phyloP scores from a whole-genome alignment of 2,888 invertebrate genomes.

The Campopleginae sp. region DNA sequence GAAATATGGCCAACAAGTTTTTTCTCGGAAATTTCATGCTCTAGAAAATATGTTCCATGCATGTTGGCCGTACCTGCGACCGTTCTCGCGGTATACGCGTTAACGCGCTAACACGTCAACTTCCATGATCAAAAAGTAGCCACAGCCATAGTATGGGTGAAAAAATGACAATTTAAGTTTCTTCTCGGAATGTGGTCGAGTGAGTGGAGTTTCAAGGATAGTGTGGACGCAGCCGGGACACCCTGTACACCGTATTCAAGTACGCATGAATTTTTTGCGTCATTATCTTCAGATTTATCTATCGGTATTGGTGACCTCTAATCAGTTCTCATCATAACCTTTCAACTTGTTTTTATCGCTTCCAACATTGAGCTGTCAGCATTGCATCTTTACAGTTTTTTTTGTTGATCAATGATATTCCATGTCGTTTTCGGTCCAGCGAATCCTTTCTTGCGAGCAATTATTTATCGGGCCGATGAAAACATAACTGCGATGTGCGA shows the following conservation, averaged over 20 bases:
- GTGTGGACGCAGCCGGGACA: background rate
- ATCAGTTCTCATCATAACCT: background rate
- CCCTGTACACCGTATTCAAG: background rate
- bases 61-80: background rate
- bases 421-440: background rate
- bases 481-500: background rate
- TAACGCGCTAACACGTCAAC: background rate
- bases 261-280: background rate
- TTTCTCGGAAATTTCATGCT: background rate
- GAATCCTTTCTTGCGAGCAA: background rate
- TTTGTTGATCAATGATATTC: background rate
- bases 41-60: background rate
- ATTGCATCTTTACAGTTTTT: background rate
- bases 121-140: background rate
- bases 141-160: background rate
- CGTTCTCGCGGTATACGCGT: background rate
- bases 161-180: background rate
- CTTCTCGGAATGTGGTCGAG: background rate
- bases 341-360: conserved; percentile 7
- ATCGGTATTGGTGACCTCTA: background rate
- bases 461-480: background rate
- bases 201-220: background rate
- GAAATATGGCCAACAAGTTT: background rate
- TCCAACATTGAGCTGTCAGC: background rate
- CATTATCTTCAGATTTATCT: background rate